Conservation (phyloP, 2,888 invertebrate genomes). For the Cheilosia pagana region DNA sequence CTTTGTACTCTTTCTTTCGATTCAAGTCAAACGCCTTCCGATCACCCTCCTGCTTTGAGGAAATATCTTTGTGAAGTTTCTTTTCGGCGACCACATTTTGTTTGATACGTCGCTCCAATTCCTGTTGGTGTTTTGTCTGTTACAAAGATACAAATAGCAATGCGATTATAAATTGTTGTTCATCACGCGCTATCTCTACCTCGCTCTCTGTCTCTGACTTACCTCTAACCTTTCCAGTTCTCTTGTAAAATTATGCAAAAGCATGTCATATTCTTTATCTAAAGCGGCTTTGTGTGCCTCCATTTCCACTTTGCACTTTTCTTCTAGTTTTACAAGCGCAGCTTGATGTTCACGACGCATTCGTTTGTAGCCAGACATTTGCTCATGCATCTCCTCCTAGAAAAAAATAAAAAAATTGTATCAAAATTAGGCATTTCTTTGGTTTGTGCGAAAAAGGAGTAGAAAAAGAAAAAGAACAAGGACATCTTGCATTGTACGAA, state of each 20-base stretch:
- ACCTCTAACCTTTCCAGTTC: slow-evolving; percentile 95
- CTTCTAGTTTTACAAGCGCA: slow-evolving; percentile 96
- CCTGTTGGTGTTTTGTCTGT: slow-evolving; percentile 89
- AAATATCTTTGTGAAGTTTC: slow-evolving; percentile 96
- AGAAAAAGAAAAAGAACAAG: background rate
- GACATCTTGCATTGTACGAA: slow-evolving; percentile 3
- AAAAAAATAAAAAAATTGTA: slow-evolving; percentile 19
- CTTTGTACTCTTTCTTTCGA: slow-evolving; percentile 98
- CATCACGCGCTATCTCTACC: background rate
- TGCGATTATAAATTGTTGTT: background rate
- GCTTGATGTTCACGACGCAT: slow-evolving; percentile 99
- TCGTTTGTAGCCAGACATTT: slow-evolving; percentile 99
- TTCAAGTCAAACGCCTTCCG: slow-evolving; percentile 95
- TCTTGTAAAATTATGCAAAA: slow-evolving; percentile 95
- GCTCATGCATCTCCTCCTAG: slow-evolving; percentile 98
- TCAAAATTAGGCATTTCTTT: background rate
- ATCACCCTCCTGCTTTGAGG: slow-evolving; percentile 94
- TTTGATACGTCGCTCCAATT: slow-evolving; percentile 91
- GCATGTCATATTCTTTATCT: slow-evolving; percentile 97
- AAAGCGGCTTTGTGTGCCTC: slow-evolving; percentile 97
- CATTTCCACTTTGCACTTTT: slow-evolving; percentile 97
- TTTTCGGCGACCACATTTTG: slow-evolving; percentile 95
- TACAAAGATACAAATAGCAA: slow-evolving; percentile 30
- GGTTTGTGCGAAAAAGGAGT: no score
- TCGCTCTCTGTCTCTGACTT: slow-evolving; percentile 40